Percentiles rank a stretch among this genome's conserved stretches.
Evolutionary conservation across 2,888 invertebrate genomes (phyloP).

Genomic region (Xestia xanthographa): DNA sequence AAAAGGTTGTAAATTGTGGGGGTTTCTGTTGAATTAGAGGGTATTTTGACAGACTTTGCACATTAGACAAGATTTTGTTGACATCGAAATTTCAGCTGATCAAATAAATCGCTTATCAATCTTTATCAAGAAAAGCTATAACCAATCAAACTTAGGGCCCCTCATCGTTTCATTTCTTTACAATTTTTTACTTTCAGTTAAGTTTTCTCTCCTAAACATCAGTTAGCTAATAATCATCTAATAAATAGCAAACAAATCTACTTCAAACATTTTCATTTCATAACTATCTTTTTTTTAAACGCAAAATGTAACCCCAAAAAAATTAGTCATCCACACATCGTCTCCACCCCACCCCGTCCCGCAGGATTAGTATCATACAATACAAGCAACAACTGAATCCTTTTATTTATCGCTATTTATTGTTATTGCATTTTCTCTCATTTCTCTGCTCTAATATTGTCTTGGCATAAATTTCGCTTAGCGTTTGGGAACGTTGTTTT

Average conservation of each 20-base stretch:
- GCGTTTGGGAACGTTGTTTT: constrained; percentile 83
- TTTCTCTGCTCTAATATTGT: constrained; percentile 89
- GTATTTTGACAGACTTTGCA: no score
- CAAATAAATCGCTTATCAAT: no score
- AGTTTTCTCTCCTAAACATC: background rate
- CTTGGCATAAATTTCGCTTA: constrained; percentile 89
- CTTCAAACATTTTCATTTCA: background rate
- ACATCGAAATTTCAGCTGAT: no score
- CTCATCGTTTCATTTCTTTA: no score
- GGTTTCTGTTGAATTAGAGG: no score
- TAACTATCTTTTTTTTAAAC: no score
- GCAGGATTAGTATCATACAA: constrained; percentile 90
- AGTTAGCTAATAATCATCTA: background rate
- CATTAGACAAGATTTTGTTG: no score
- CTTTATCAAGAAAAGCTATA: no score
- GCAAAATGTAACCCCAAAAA: constrained; percentile 25
- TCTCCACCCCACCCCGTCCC: constrained; percentile 75
- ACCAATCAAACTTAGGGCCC: no score
- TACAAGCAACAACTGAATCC: constrained; percentile 91
- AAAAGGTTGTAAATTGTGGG: no score
- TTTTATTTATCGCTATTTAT: constrained; percentile 91
- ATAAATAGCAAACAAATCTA: background rate
- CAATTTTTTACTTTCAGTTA: no score
- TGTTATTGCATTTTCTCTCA: constrained; percentile 90
- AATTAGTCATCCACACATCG: constrained; percentile 50